These are phyloP conservation scores for Cyclura pinguis DNA, from an alignment of 2,797 vertebrate genomes.

Conservation along the genomic window DNA sequence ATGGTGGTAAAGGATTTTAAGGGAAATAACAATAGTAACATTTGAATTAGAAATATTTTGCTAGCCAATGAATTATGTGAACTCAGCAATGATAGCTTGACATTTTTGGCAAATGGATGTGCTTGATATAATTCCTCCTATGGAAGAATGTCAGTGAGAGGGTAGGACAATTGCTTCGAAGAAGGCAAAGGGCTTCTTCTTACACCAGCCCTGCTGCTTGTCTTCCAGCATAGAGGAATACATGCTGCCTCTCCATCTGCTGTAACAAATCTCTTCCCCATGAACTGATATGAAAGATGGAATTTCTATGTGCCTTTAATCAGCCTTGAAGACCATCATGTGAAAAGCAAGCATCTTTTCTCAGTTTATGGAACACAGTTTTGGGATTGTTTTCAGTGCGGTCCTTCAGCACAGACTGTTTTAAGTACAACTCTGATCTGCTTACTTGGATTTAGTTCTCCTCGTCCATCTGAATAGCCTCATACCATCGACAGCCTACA, in stretches of 20 bases:
- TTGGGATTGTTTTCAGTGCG: background rate
- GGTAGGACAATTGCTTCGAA: constrained; percentile 16
- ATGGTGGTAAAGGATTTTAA: background rate
- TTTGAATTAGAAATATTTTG: constrained; percentile 20
- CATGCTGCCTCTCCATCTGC: constrained; percentile 34
- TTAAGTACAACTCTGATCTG: background rate
- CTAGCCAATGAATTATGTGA: background rate
- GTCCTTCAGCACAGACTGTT: too few species aligned
- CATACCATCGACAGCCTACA: background rate
- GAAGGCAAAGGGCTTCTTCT: constrained; percentile 1
- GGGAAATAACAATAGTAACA: background rate
- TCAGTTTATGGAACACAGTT: background rate
- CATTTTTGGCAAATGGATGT: background rate
- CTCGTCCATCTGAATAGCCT: background rate
- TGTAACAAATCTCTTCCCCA: background rate
- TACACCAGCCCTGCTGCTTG: constrained; percentile 2
- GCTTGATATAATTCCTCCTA: background rate
- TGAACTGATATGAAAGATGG: constrained; percentile 26
- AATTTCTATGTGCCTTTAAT: constrained; percentile 2
- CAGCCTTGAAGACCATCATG: background rate
- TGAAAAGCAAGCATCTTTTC: background rate
- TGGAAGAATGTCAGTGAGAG: background rate
- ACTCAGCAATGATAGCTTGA: background rate
- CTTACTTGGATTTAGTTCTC: background rate
- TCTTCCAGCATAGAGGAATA: background rate